Conservation (phyloP, 1,140 invertebrate species). For the Chironomus striatipennis region DNA sequence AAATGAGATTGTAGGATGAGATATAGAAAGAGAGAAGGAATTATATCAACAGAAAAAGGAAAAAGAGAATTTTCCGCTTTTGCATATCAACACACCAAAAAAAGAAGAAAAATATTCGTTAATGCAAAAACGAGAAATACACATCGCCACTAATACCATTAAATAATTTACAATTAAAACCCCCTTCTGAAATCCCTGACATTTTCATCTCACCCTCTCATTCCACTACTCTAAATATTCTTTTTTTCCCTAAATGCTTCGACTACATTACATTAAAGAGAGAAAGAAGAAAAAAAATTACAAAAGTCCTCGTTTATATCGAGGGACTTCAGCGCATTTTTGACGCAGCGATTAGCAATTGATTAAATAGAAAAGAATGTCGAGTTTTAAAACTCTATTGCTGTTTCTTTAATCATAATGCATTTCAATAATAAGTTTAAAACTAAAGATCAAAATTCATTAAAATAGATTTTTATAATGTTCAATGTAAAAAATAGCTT, state of each 20-base stretch:
- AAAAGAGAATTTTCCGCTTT: not conserved
- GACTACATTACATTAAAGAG: not conserved
- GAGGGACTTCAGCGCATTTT: too few species aligned
- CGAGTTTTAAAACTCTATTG: too few species aligned
- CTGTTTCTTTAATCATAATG: too few species aligned
- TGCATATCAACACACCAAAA: not conserved
- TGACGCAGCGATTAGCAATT: too few species aligned
- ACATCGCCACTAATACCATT: not conserved
- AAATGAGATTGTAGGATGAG: not conserved
- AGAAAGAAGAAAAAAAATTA: not conserved
- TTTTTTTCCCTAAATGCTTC: not conserved
- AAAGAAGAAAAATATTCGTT: not conserved
- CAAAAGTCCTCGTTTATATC: too few species aligned
- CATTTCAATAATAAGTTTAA: too few species aligned
- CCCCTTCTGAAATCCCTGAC: not conserved
- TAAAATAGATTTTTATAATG: too few species aligned
- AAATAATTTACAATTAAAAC: not conserved
- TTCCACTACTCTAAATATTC: not conserved
- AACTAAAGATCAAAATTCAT: too few species aligned
- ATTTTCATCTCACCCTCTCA: not conserved
- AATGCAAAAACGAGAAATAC: not conserved
- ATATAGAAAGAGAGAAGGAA: not conserved
- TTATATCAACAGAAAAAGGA: not conserved
- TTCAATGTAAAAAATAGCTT: too few species aligned
- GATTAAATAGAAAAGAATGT: too few species aligned